Evolutionary conservation across 2,888 invertebrate species (phyloP).

Genomic region (Nysson spinosus): DNA sequence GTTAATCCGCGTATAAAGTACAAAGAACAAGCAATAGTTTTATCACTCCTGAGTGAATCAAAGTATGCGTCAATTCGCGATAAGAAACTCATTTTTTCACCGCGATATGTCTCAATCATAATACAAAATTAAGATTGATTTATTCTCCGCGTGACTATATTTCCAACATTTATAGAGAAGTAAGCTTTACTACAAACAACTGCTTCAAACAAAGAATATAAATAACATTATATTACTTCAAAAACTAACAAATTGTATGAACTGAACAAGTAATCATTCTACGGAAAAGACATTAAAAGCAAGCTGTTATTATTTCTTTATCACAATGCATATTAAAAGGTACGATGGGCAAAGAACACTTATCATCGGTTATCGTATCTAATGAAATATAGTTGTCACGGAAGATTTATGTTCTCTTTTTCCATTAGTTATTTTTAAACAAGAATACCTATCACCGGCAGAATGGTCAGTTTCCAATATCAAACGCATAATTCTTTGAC

Average conservation of each 20-base stretch:
- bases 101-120: conserved; percentile 29
- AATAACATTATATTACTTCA: too few species aligned
- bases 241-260: too few species aligned
- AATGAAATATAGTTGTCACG: conserved; percentile 7
- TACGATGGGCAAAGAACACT: neutral
- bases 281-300: neutral
- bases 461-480: conserved; percentile 3
- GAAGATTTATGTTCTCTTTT: conserved; percentile 9
- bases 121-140: neutral
- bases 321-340: conserved; percentile 19
- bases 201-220: too few species aligned
- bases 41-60: conserved; percentile 35
- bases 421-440: conserved; percentile 1
- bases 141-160: conserved; percentile 17
- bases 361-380: conserved; percentile 7
- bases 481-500: neutral
- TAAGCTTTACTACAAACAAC: too few species aligned
- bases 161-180: too few species aligned
- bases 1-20: conserved; percentile 19
- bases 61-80: conserved; percentile 38
- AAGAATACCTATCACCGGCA: neutral
- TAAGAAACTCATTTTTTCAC: conserved; percentile 37
- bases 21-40: conserved; percentile 42
- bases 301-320: conserved; percentile 17
- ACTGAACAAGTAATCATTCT: neutral